A percentile compares a stretch with the other conserved stretches of the same genome.
phyloP scores from a whole-genome alignment of 2,797 vertebrate genomes.

The Heterohyrax brucei region DNA sequence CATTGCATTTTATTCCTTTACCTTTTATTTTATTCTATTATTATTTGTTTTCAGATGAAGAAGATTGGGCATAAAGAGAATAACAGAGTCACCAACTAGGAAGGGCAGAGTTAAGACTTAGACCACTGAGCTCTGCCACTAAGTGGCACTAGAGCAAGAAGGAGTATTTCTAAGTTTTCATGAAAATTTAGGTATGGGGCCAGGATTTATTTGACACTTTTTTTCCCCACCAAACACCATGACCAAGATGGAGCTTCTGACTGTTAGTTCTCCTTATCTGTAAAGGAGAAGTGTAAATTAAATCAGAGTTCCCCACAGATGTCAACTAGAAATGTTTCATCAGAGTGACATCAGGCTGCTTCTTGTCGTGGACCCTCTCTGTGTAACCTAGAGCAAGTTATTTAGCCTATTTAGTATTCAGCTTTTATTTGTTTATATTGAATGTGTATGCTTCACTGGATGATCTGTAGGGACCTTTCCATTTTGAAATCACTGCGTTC shows the following conservation, averaged over 20 bases:
- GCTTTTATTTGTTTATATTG: not conserved
- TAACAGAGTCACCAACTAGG: not conserved
- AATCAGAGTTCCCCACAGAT: not conserved
- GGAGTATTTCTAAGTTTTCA: not conserved
- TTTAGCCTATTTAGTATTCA: not conserved
- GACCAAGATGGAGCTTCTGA: not conserved
- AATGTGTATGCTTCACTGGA: not conserved
- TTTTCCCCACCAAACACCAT: not conserved
- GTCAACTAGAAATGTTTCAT: not conserved
- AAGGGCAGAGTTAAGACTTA: not conserved
- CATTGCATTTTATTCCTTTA: not conserved
- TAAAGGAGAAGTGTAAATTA: too few species aligned
- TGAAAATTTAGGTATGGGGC: not conserved
- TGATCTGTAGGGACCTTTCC: slow-evolving; percentile 34
- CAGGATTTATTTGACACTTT: not conserved
- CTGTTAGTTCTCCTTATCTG: too few species aligned
- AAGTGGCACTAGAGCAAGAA: not conserved
- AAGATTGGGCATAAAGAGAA: not conserved
- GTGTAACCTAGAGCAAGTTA: not conserved
- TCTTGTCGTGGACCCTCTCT: not conserved
- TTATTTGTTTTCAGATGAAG: not conserved
- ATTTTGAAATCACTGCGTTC: slow-evolving; percentile 43
- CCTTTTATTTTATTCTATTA: not conserved
- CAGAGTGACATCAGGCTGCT: not conserved
- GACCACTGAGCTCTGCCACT: not conserved